Conservation (phyloP, 2,888 invertebrate species). For the Pollenia angustigena region DNA sequence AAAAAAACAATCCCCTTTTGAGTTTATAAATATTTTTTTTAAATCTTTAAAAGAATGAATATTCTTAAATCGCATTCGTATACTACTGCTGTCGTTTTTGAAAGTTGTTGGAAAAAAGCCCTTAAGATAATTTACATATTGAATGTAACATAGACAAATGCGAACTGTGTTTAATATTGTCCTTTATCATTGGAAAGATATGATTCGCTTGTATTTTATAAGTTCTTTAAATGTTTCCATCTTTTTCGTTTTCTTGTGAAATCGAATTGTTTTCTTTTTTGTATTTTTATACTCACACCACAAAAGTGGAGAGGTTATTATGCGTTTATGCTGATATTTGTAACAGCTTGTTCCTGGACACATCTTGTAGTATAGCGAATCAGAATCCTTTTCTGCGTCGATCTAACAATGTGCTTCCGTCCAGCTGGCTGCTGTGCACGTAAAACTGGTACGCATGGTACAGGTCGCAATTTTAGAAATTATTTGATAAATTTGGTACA, state of each 20-base stretch:
- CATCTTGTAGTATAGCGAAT: no score
- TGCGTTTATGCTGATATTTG: no score
- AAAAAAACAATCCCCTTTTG: background rate
- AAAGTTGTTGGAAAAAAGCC: conserved; percentile 14
- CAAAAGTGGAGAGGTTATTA: no score
- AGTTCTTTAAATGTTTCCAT: background rate
- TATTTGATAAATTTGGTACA: no score
- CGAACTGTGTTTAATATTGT: conserved; percentile 30
- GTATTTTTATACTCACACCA: background rate
- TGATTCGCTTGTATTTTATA: conserved; percentile 24
- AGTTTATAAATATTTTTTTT: background rate
- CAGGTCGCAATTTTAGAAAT: no score
- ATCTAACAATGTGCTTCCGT: no score
- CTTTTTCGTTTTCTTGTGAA: conserved; percentile 10
- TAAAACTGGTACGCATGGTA: no score
- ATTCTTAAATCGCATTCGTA: background rate
- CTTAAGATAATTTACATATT: conserved; percentile 53
- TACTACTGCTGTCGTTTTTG: background rate
- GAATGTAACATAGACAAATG: conserved; percentile 28
- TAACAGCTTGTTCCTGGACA: no score
- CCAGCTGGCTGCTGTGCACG: no score
- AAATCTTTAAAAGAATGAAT: conserved; percentile 29
- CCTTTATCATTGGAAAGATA: conserved; percentile 37
- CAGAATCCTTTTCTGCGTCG: background rate
- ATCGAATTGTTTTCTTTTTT: conserved; percentile 13